Evolutionary conservation across 1,140 invertebrate genomes (phyloP), one percentile per base, ranked within the genome.

Genomic region (Oscheius sp.): DNA sequence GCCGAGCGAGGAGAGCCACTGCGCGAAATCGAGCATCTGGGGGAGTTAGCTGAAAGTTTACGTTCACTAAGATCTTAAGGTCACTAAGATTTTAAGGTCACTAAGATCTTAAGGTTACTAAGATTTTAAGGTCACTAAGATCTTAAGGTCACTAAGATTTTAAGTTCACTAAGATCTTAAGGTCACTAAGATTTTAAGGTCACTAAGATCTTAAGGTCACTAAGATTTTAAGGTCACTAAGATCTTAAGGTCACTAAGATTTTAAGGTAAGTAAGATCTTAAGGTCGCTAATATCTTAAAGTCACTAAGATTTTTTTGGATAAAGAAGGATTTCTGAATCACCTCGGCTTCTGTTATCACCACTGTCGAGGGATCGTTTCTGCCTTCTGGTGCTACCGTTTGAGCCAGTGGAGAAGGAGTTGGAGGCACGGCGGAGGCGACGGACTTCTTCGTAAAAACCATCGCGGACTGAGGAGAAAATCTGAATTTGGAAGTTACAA

Each of bases 391-490:
- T n/a, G 31, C 74, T 66, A n/a, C 73, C 29, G 49, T 49, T 77
- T 13, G 79, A 70, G 3, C 75, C 73, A 18, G 75, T 81, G 36
- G 80, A 83, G 68, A 84, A 84, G 34, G 72, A 74, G 38, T 80
- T 77, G 28, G 73, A 78, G 20, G 79, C 52, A 18, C 80, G 61
- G 55, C 80, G 70, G 20, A 78, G 46, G 36, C 79, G 42, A 52
- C 75, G 65, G 78, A 82, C 83, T 61, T 84, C 82, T 29, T 52
- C 77, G 59, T 82, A 82, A 61, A 84, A 82, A 23, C 80, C 80
- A 46, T 84, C 74, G 10, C 80, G 80, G n/a, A 82, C 80, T 3
- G 80, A 66, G 13, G 82, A 75, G 52, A 82, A 84, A 20, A 81
- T 58, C 80, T 81, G 55, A 46, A 81, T 73, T 10, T 42, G 28